These are phyloP conservation scores for Palythoa grandis DNA, from an alignment of 92 coral and sea anemone species.

Conservation along the genomic window DNA sequence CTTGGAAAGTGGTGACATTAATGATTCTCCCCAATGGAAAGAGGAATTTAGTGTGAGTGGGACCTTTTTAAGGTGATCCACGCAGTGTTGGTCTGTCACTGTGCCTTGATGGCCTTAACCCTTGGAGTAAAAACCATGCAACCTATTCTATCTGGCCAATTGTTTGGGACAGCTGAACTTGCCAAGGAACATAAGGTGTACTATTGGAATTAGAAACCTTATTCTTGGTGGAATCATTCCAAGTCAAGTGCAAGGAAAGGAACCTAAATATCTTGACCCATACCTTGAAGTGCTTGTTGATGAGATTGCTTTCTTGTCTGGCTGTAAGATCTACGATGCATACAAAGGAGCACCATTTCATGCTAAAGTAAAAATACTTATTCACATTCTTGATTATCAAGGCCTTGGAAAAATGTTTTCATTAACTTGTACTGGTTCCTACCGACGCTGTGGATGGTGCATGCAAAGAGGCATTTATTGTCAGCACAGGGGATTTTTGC, in stretches of 20 bases:
- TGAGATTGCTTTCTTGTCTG: slow-evolving; percentile 25
- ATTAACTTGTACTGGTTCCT: slow-evolving; percentile 49
- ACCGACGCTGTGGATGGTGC: neutral
- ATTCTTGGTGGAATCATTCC: slow-evolving; percentile 58
- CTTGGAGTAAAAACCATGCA: slow-evolving; percentile 54
- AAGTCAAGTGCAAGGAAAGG: slow-evolving; percentile 43
- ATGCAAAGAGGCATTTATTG: neutral
- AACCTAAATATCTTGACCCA: slow-evolving; percentile 53
- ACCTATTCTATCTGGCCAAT: slow-evolving; percentile 65
- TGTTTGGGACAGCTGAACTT: slow-evolving; percentile 51
- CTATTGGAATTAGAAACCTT: slow-evolving; percentile 33
- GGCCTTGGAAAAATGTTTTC: slow-evolving; percentile 33
- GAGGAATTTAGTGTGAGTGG: slow-evolving; percentile 44
- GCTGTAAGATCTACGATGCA: slow-evolving; percentile 42
- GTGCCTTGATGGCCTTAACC: slow-evolving; percentile 60
- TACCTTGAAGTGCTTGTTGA: slow-evolving; percentile 52
- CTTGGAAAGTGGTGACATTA: slow-evolving; percentile 33
- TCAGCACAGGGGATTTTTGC: slow-evolving; percentile 35
- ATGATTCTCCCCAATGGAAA: slow-evolving; percentile 59
- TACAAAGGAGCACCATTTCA: slow-evolving; percentile 48
- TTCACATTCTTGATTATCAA: slow-evolving; percentile 20
- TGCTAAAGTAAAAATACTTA: slow-evolving; percentile 47
- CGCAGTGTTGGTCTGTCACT: slow-evolving; percentile 43
- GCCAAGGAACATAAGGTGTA: slow-evolving; percentile 32
- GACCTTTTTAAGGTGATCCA: slow-evolving; percentile 49